phyloP scores from a whole-genome alignment of 1,140 invertebrate genomes.

The Drosophila simulans region DNA sequence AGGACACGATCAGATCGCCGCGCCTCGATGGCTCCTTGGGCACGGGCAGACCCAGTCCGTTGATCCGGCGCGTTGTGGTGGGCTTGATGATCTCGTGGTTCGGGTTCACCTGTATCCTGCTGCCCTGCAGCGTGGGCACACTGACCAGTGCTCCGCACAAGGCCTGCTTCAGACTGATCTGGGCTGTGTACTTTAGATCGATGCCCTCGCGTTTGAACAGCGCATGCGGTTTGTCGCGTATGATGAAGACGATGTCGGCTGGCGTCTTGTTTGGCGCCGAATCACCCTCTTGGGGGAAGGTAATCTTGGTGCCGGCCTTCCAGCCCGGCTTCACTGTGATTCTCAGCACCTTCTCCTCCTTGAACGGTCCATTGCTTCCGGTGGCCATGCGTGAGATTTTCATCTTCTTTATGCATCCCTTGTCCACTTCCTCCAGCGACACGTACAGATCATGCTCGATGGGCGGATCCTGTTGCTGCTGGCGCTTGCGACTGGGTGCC shows the following conservation, averaged over 20 bases:
- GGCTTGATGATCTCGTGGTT: conserved; percentile 93
- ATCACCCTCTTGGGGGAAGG: conserved; percentile 97
- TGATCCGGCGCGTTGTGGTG: conserved; percentile 90
- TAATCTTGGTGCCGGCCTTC: conserved; percentile 98
- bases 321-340: conserved; percentile 97
- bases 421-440: conserved; percentile 91
- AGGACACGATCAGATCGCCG: conserved; percentile 95
- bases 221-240: conserved; percentile 95
- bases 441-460: conserved; percentile 95
- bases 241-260: conserved; percentile 98
- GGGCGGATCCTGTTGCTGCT: conserved; percentile 91
- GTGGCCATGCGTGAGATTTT: conserved; percentile 93
- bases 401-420: conserved; percentile 97
- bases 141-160: conserved; percentile 91
- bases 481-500: conserved; percentile 85
- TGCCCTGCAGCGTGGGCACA: conserved; percentile 92
- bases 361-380: conserved; percentile 86
- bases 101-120: conserved; percentile 89
- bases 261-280: conserved; percentile 94
- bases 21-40: conserved; percentile 92
- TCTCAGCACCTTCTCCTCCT: conserved; percentile 96
- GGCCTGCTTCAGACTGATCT: conserved; percentile 91
- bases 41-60: conserved; percentile 93
- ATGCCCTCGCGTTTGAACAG: conserved; percentile 94
- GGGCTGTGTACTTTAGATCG: conserved; percentile 93